Evolutionary conservation across 2,113 vertebrate genomes (phyloP).

Genomic region (Sinocyclocheilus anshuiensis): DNA sequence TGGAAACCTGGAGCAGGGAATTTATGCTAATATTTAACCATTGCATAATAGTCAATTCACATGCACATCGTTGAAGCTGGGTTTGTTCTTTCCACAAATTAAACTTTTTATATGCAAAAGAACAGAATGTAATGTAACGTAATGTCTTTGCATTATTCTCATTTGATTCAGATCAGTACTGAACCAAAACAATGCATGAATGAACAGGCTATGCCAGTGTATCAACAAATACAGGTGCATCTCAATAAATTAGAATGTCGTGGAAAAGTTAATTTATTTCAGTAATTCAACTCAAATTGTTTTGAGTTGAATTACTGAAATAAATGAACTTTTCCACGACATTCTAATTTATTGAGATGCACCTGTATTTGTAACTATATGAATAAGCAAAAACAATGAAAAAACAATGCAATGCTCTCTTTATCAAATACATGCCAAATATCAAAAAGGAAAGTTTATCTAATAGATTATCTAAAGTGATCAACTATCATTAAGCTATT

Average conservation of each 20-base stretch:
- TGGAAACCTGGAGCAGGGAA: too few relatives aligned
- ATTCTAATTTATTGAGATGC: too few relatives aligned
- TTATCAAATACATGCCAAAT: neutral
- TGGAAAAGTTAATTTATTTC: too few relatives aligned
- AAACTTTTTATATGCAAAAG: neutral
- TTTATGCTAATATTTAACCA: too few relatives aligned
- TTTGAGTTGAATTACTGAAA: too few relatives aligned
- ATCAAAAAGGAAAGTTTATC: neutral
- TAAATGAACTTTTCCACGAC: too few relatives aligned
- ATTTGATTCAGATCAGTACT: neutral
- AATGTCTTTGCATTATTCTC: neutral
- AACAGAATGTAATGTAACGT: neutral
- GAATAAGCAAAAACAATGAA: neutral
- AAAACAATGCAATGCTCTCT: neutral
- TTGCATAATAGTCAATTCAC: too few relatives aligned
- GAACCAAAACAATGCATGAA: neutral
- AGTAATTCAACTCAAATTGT: too few relatives aligned
- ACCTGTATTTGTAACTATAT: neutral
- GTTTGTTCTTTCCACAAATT: neutral
- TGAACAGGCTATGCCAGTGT: neutral
- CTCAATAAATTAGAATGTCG: too few relatives aligned
- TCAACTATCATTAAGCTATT: neutral
- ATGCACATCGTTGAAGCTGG: too few relatives aligned
- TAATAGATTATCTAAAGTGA: neutral
- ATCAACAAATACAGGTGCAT: too few relatives aligned